Evolutionary conservation across 2,888 invertebrate genomes (phyloP).

Genomic region (Cantharis rustica): DNA sequence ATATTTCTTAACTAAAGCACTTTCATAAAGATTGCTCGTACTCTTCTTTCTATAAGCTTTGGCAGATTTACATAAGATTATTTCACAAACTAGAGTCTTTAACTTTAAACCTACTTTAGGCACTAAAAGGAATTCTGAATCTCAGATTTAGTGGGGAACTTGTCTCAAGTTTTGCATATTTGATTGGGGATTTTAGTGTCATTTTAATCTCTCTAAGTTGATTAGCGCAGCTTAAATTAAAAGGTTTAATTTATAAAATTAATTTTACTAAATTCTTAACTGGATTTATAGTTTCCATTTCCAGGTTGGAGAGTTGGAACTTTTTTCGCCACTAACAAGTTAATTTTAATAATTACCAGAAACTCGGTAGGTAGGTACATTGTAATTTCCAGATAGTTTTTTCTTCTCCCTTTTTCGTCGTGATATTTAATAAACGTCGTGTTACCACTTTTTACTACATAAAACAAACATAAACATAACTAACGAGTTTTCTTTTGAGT

Average conservation of each 20-base stretch:
- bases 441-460: background rate
- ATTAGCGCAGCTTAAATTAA: constrained; percentile 36
- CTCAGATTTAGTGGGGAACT: constrained; percentile 30
- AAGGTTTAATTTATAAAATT: constrained; percentile 34
- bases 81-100: constrained; percentile 54
- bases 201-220: constrained; percentile 39
- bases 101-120: constrained; percentile 54
- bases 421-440: background rate
- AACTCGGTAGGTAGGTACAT: background rate
- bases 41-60: constrained; percentile 34
- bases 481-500: background rate
- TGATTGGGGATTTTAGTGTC: constrained; percentile 40
- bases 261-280: background rate
- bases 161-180: constrained; percentile 40
- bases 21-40: constrained; percentile 18
- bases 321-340: background rate
- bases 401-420: background rate
- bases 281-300: background rate
- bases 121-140: constrained; percentile 46
- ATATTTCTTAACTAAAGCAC: constrained; percentile 9
- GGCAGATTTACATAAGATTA: constrained; percentile 57
- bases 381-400: background rate
- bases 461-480: background rate
- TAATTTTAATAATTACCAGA: background rate
- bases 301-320: background rate